Percentiles rank a stretch among this genome's conserved stretches.
Evolutionary conservation across 1,140 invertebrate species (phyloP).

Genomic region (Ctenoplectra terminalis): DNA sequence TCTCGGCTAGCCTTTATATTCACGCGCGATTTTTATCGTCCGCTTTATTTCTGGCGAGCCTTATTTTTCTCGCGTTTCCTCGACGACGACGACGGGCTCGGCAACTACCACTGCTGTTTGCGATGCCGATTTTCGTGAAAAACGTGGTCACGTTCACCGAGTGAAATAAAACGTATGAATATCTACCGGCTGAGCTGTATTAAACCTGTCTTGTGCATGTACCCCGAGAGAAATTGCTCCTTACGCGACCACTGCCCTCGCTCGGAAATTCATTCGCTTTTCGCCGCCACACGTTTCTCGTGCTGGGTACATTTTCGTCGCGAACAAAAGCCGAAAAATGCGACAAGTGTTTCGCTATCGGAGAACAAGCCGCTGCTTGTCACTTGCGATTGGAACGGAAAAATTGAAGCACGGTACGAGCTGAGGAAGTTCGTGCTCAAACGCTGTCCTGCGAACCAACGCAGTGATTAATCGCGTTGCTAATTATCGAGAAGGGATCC

Average conservation of each 20-base stretch:
- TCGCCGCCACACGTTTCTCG: background rate
- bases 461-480: conserved; percentile 65
- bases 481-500: conserved; percentile 81
- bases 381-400: background rate
- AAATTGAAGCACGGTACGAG: background rate
- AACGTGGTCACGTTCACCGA: conserved; percentile 38
- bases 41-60: conserved; percentile 15
- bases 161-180: conserved; percentile 58
- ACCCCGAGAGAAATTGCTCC: conserved; percentile 55
- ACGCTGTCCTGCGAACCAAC: background rate
- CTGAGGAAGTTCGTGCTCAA: no score
- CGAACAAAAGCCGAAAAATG: background rate
- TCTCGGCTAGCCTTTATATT: background rate
- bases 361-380: background rate
- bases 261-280: conserved; percentile 16
- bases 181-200: conserved; percentile 43
- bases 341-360: background rate
- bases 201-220: conserved; percentile 50
- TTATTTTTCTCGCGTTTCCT: conserved; percentile 55
- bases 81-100: background rate
- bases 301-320: background rate
- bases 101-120: background rate
- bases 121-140: conserved; percentile 51
- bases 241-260: conserved; percentile 24
- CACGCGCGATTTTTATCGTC: conserved; percentile 26